Evolutionary conservation across 2,797 vertebrate genomes (phyloP), one percentile per base, ranked within the genome.

Genomic region (Ispidina picta): DNA sequence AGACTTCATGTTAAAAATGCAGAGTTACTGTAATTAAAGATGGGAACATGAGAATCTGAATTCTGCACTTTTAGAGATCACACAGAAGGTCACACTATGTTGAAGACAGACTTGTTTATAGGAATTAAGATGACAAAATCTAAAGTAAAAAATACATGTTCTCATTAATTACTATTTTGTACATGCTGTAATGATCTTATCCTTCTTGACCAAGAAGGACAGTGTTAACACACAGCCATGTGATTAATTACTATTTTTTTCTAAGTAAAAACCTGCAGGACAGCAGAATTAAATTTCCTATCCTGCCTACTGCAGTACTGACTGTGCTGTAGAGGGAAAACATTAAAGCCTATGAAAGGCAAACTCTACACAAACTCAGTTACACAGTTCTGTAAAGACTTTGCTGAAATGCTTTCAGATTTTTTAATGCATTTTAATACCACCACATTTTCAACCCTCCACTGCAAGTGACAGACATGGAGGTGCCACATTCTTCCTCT

Each of bases 61-160:
- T 48, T 72, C 18, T 16, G 7, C 31, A 69, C 31, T 54, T 71
- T 37, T 78, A 31, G 63, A 46, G 17, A 39, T 41, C 31, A 23
- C 0, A 0, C 13, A 52, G 17, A 28, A 20, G 12, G n/a, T 19
- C 26, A 72, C 3, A 7, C 8, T 35, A 10, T 6, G 12, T 10
- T 64, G 69, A 89, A 89, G 46, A 76, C 5, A 69, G 26, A 49
- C 8, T 52, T 0, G 2, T 55, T 82, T 31, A 33, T 46, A 88
- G n/a, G 8, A 55, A 66, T 21, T 71, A 71, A 68, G 11, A 59
- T 29, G 4, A 37, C 18, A 79, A 87, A 70, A 70, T 29, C 15
- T 48, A n/a, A 77, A 80, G 29, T 62, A 51, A 8, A 37, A 66
- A 31, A 39, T 3, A 49, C 0, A n/a, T 17, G 64, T 56, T 74